These are phyloP conservation scores for Xenopus borealis DNA, from an alignment of 2,113 vertebrate species.

Conservation along the genomic window DNA sequence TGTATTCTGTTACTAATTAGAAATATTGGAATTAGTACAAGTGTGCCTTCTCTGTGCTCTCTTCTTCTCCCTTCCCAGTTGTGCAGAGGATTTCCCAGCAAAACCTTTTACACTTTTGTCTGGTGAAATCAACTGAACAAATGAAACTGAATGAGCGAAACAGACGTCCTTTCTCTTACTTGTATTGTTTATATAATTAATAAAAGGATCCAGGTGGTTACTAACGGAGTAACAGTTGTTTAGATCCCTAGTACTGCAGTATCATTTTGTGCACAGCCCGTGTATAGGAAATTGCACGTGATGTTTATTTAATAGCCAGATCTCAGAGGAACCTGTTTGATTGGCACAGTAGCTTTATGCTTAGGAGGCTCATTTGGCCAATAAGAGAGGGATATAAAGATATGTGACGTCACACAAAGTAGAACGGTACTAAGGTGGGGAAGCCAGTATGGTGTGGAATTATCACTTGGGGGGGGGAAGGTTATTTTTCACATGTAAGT, in stretches of 20 bases:
- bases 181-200: too few species aligned
- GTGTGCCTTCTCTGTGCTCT: slow-evolving; percentile 2
- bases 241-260: too few species aligned
- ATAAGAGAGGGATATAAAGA: neutral
- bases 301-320: slow-evolving; percentile 58
- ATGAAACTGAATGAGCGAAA: too few species aligned
- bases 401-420: neutral
- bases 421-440: neutral
- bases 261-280: too few species aligned
- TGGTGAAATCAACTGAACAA: too few species aligned
- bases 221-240: slow-evolving; percentile 8
- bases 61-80: too few species aligned
- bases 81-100: too few species aligned
- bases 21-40: neutral
- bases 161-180: too few species aligned
- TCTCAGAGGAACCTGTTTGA: slow-evolving; percentile 45
- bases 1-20: slow-evolving; percentile 41
- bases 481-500: slow-evolving; percentile 23
- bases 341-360: neutral
- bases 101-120: too few species aligned
- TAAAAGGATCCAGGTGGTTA: too few species aligned
- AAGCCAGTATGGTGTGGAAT: slow-evolving; percentile 7
- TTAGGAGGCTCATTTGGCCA: neutral
- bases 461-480: slow-evolving; percentile 5
- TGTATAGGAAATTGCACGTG: slow-evolving; percentile 46